A percentile compares a stretch with the other conserved stretches of the same genome.
Evolutionary conservation across 2,113 vertebrate species (phyloP).

Genomic region (Picathartes gymnocephalus): DNA sequence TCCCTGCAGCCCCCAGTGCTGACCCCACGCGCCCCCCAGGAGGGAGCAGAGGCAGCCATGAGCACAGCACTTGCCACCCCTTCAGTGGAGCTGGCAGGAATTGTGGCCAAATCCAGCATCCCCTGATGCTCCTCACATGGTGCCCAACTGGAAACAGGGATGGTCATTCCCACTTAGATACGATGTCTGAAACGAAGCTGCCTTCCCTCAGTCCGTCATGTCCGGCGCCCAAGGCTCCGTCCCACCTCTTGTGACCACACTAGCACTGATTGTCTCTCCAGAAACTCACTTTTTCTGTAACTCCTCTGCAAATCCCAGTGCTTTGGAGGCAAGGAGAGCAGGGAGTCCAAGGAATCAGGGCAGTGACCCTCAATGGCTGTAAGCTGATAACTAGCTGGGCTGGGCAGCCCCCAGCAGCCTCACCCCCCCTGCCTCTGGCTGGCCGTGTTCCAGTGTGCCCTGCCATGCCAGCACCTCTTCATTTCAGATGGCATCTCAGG

Average conservation of each 20-base stretch:
- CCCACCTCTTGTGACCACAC: background rate
- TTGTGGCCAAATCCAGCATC: accelerated
- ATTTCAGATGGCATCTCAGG: background rate
- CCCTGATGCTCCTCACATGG: accelerated
- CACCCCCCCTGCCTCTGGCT: background rate
- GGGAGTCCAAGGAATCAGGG: background rate
- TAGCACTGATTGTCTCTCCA: background rate
- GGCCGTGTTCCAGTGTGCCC: background rate
- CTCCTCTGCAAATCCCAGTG: background rate
- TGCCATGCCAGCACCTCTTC: background rate
- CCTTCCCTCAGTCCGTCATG: background rate
- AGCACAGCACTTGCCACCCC: accelerated
- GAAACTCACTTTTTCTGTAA: background rate
- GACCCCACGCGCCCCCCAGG: accelerated
- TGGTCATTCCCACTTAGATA: accelerated
- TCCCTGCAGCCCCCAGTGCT: background rate
- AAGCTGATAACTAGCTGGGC: background rate
- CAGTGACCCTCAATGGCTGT: background rate
- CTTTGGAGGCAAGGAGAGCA: background rate
- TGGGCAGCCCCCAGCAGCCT: background rate
- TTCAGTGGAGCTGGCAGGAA: background rate
- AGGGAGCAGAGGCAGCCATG: accelerated
- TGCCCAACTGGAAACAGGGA: background rate
- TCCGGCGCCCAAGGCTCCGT: background rate
- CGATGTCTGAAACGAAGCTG: accelerated